Percentiles rank a stretch among this genome's conserved stretches.
phyloP scores from a whole-genome alignment of 2,888 invertebrate genomes.

The Drosophila monieri region DNA sequence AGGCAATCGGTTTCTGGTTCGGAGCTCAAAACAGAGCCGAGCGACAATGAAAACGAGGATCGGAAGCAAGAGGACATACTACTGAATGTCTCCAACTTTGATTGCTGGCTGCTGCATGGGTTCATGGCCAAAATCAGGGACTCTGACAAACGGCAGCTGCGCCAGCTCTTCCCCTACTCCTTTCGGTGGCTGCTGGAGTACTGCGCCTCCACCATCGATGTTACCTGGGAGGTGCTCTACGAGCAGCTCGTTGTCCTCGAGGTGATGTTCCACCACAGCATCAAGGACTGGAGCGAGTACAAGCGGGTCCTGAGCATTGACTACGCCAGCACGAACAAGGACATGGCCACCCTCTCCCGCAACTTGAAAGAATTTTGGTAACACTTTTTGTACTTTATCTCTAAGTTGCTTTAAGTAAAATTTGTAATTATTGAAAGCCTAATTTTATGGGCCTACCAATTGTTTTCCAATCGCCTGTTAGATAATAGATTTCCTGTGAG shows the following conservation, averaged over 20 bases:
- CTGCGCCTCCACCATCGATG: constrained; percentile 79
- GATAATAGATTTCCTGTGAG: no score
- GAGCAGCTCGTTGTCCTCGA: constrained; percentile 81
- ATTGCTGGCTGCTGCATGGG: constrained; percentile 82
- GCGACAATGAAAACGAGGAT: background rate
- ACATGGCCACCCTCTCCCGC: constrained; percentile 65
- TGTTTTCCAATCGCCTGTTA: no score
- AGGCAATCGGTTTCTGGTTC: constrained; percentile 1
- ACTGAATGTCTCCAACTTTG: constrained; percentile 79
- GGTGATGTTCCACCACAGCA: constrained; percentile 77
- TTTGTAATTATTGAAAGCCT: no score
- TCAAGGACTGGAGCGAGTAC: constrained; percentile 72
- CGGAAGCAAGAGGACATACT: constrained; percentile 16
- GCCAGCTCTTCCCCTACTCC: constrained; percentile 74
- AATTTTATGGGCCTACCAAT: no score
- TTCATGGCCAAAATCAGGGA: constrained; percentile 41
- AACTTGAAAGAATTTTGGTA: constrained; percentile 72
- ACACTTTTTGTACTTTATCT: no score
- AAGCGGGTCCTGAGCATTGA: constrained; percentile 64
- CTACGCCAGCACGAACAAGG: constrained; percentile 62
- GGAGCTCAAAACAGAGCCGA: constrained; percentile 11
- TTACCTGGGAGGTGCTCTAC: constrained; percentile 75
- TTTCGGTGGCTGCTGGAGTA: constrained; percentile 83
- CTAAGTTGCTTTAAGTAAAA: no score
- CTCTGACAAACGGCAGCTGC: constrained; percentile 61